phyloP scores from a whole-genome alignment of 1,140 invertebrate species.

The Drosophila biarmipes region DNA sequence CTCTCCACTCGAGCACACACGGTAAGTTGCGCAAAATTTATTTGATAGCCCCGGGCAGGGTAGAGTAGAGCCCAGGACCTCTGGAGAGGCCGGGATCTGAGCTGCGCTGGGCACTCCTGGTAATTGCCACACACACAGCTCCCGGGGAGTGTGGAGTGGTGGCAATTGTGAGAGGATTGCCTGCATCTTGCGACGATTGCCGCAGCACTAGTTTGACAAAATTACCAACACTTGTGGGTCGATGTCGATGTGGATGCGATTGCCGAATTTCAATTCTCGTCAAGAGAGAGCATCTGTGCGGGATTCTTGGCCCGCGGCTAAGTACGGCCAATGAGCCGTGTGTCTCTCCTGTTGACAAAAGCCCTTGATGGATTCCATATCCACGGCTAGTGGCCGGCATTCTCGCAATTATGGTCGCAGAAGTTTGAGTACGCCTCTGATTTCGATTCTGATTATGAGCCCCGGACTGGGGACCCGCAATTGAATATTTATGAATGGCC shows the following conservation, averaged over 20 bases:
- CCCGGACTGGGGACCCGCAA: constrained; percentile 27
- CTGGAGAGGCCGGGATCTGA: constrained; percentile 41
- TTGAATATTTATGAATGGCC: constrained; percentile 77
- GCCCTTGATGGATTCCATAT: constrained; percentile 69
- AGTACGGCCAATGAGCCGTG: constrained; percentile 75
- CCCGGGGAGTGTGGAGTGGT: constrained; percentile 14
- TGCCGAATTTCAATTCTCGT: constrained; percentile 72
- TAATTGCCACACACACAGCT: constrained; percentile 61
- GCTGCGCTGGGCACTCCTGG: constrained; percentile 59
- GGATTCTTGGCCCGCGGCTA: constrained; percentile 77
- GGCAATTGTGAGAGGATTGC: constrained; percentile 19
- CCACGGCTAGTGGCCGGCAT: constrained; percentile 39
- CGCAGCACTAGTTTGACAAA: constrained; percentile 51
- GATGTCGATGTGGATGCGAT: constrained; percentile 32
- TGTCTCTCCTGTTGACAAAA: constrained; percentile 68
- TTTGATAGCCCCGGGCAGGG: constrained; percentile 47
- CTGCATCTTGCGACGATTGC: constrained; percentile 45
- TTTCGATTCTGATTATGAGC: constrained; percentile 66
- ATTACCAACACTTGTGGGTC: constrained; percentile 62
- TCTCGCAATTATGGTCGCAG: constrained; percentile 55
- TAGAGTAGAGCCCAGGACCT: neutral
- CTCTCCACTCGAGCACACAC: constrained; percentile 47
- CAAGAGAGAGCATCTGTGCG: constrained; percentile 78
- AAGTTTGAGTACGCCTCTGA: constrained; percentile 36
- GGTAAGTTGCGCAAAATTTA: constrained; percentile 63